Base-by-base conservation (phyloP, 2,797 vertebrate species). In the Steatocranus sp. region DNA sequence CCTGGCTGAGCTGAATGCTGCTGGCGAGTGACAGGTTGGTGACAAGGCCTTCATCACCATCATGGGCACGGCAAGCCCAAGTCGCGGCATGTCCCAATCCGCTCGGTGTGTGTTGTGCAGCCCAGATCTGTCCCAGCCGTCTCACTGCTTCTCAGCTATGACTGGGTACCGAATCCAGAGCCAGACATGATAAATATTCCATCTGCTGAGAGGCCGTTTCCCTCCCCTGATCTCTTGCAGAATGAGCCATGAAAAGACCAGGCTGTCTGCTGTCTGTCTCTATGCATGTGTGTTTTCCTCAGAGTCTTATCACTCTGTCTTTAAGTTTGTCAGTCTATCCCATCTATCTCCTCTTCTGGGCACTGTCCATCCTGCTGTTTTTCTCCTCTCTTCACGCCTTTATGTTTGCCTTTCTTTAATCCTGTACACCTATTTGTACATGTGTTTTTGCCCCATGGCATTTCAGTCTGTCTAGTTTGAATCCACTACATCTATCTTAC, bases 181-280 rank as follows among this genome's bases (percentile, higher is more conserved):
- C 87, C 93, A 92, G 90, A 92, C 85, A 53, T 88, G 91, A 93
- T 95, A 91, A 94, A 93, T 92, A 93, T 93, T 93, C 94, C 92
- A 93, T 93, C 93, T 94, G 92, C 91, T 84, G 91, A 91, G 86
- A 88, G 86, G 86, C 87, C 81, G 86, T 63, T 83, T 87, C 88
- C 83, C 89, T 88, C 87, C 87, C 85, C 80, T 88, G 86, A 89
- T 91, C 89, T 84, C 74, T 81, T 70, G 86, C 90, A 93, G 93
- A 91, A 92, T 84, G 89, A 94, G 90, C 89, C 92, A 91, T 93
- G 93, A 95, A 91, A 92, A 92, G 84, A 89, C 83, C 92, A 85
- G 88, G 76, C 83, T 88, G 92, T 87, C 80, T 89, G 81, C 83
- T 93, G 83, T 80, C 80, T 89, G 84, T 86, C 73, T 85, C 34